phyloP scores from a whole-genome alignment of 2,888 invertebrate species.

The Dyspetes luteomarginatus region DNA sequence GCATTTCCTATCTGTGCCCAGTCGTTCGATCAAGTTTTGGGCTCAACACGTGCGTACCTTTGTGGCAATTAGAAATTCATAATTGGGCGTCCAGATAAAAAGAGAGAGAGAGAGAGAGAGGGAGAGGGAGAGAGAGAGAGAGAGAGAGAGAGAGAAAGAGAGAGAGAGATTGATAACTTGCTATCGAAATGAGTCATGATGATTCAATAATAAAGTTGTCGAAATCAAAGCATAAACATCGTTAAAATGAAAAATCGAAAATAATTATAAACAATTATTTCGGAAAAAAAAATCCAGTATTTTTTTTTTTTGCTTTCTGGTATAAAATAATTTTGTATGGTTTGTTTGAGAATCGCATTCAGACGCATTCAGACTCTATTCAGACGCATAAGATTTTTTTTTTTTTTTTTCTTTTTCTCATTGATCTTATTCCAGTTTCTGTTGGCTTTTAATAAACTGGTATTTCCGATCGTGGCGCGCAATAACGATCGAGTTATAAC shows the following conservation, averaged over 20 bases:
- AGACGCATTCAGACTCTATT: not conserved
- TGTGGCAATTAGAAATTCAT: slow-evolving; percentile 61
- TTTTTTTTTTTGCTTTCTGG: not conserved
- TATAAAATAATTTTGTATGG: not conserved
- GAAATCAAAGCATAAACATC: not conserved
- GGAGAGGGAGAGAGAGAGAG: no score
- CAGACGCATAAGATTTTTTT: not conserved
- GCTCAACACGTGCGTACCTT: slow-evolving; percentile 1
- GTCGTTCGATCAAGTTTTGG: not conserved
- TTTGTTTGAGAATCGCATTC: not conserved
- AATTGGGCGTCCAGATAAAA: slow-evolving; percentile 58
- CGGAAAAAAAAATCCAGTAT: not conserved
- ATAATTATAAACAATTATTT: not conserved
- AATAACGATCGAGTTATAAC: slow-evolving; percentile 18
- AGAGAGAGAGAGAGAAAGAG: no score
- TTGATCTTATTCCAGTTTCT: not conserved
- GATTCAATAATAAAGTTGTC: slow-evolving; percentile 40
- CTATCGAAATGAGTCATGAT: slow-evolving; percentile 29
- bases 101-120: slow-evolving; percentile 44
- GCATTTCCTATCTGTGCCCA: slow-evolving; percentile 46
- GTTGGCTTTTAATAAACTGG: slow-evolving; percentile 6
- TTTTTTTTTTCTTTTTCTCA: not conserved
- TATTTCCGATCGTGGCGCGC: slow-evolving; percentile 31
- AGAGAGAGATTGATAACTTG: slow-evolving; percentile 23
- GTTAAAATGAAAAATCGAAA: not conserved